A percentile compares a stretch with the other conserved stretches of the same genome.
phyloP scores from a whole-genome alignment of 2,888 invertebrate species.

The Eupithecia exiguata region DNA sequence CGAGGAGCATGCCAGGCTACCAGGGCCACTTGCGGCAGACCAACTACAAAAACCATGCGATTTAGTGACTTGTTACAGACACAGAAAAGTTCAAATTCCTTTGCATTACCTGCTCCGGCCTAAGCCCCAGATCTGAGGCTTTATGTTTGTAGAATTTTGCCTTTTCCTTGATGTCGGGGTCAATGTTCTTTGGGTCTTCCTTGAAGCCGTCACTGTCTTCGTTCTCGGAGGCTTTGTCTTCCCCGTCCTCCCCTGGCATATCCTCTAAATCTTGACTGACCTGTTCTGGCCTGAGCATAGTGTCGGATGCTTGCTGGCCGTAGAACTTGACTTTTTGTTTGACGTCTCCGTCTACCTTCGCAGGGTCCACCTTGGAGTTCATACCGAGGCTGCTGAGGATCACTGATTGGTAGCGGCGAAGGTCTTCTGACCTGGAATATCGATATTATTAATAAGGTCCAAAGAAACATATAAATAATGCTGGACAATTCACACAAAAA shows the following conservation, averaged over 20 bases:
- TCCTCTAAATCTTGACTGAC: slow-evolving; percentile 51
- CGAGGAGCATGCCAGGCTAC: slow-evolving; percentile 18
- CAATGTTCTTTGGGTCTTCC: slow-evolving; percentile 11
- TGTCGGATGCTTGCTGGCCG: slow-evolving; percentile 90
- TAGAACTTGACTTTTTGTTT: slow-evolving; percentile 92
- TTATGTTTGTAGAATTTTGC: slow-evolving; percentile 92
- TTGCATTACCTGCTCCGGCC: slow-evolving; percentile 32
- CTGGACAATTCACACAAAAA: too few species aligned
- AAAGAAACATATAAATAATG: too few species aligned
- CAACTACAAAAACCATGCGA: slow-evolving; percentile 32
- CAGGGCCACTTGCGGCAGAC: slow-evolving; percentile 18
- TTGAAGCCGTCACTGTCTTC: slow-evolving; percentile 17
- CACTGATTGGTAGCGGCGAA: slow-evolving; percentile 91
- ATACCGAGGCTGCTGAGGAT: slow-evolving; percentile 91
- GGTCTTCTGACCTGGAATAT: slow-evolving; percentile 84
- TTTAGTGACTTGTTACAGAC: slow-evolving; percentile 12
- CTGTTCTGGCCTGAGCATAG: slow-evolving; percentile 92
- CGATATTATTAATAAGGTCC: not conserved
- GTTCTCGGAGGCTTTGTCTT: slow-evolving; percentile 16
- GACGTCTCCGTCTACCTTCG: slow-evolving; percentile 89
- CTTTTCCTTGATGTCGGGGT: slow-evolving; percentile 79
- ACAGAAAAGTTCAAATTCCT: slow-evolving; percentile 6
- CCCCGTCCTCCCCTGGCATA: slow-evolving; percentile 19
- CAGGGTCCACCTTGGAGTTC: slow-evolving; percentile 88
- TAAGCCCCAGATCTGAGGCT: slow-evolving; percentile 87